Percentiles rank a stretch among this genome's conserved stretches.
These are phyloP conservation scores for Anoncus sp. DNA, from an alignment of 2,888 invertebrate genomes.

Conservation along the genomic window DNA sequence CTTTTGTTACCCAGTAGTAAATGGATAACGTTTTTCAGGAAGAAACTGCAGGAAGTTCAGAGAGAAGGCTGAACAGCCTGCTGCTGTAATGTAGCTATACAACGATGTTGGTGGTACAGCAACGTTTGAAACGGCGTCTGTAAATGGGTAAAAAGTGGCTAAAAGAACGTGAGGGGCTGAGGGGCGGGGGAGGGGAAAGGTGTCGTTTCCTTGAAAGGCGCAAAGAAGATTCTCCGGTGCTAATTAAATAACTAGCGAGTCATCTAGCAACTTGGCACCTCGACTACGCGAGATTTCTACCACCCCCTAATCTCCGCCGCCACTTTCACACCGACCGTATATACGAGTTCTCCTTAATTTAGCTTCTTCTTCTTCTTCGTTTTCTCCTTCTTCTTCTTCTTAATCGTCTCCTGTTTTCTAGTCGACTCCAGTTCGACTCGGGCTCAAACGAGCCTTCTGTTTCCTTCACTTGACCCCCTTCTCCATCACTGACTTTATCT, in stretches of 20 bases:
- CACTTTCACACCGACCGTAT: constrained; percentile 4
- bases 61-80: constrained; percentile 26
- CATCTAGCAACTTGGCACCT: constrained; percentile 80
- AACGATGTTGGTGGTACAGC: constrained; percentile 4
- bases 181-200: constrained; percentile 28
- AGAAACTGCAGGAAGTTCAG: constrained; percentile 28
- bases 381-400: constrained; percentile 9
- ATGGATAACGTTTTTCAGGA: background rate
- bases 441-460: constrained; percentile 49
- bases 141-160: constrained; percentile 67
- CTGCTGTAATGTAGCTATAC: background rate
- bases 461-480: constrained; percentile 59
- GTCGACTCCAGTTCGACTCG: constrained; percentile 29
- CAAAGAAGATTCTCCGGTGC: constrained; percentile 76
- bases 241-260: constrained; percentile 82
- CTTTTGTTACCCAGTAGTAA: background rate
- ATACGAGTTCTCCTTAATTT: constrained; percentile 16
- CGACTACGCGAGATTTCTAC: constrained; percentile 67
- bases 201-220: constrained; percentile 44
- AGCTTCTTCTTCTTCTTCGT: background rate
- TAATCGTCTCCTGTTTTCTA: constrained; percentile 23
- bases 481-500: constrained; percentile 14
- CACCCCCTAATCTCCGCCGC: too few species aligned
- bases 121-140: constrained; percentile 8
- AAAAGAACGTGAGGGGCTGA: too few species aligned